Evolutionary conservation across 2,888 invertebrate species (phyloP), one percentile per base, ranked within the genome.

Genomic region (Amphimallon solstitiale): DNA sequence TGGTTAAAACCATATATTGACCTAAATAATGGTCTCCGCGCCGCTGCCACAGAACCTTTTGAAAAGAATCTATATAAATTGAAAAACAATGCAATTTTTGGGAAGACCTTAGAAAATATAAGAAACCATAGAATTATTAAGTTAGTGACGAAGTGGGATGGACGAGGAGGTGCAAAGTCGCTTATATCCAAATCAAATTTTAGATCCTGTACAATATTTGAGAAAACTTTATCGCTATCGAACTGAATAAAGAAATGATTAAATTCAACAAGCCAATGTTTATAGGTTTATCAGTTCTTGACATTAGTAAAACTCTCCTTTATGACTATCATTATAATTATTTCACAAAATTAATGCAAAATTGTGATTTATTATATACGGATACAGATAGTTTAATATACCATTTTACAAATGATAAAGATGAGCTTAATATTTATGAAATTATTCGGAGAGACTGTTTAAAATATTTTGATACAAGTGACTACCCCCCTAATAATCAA

Each of bases 71-170:
- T 45, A 7, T 60, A 45, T 45, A 60, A 60, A 60, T 45, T 19
- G 40, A 21, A 14, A 46, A 45, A 17, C 29, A 60, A 60, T 15
- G 60, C 60, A 14, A 12, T 23, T 6, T 60, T 60, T 45, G 60
- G 60, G 7, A 60, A 60, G 14, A 60, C 60, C 7, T 14, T 60
- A 23, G 60, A 60, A 17, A 60, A 60, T 29, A 45, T 60, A 9
- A 9, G 45, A 60, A 60, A 60, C 7, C 60, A 17, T 12, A 21
- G 23, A 29, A 45, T 7, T 37, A 34, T 60, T 15, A 43, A 43
- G 38, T 43, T 59, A 21, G 54, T 54, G 7, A 54, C 35, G 7
- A 34, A 35, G n/a, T 54, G 35, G 35, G 14, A 12, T 12, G 35
- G 54, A 12, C 19, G 35, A 2, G 3, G 17, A 14, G 54, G 35